Evolutionary conservation across 1,140 invertebrate genomes (phyloP), one percentile per base, ranked within the genome.

Genomic region (Scaptomyza graminum): DNA sequence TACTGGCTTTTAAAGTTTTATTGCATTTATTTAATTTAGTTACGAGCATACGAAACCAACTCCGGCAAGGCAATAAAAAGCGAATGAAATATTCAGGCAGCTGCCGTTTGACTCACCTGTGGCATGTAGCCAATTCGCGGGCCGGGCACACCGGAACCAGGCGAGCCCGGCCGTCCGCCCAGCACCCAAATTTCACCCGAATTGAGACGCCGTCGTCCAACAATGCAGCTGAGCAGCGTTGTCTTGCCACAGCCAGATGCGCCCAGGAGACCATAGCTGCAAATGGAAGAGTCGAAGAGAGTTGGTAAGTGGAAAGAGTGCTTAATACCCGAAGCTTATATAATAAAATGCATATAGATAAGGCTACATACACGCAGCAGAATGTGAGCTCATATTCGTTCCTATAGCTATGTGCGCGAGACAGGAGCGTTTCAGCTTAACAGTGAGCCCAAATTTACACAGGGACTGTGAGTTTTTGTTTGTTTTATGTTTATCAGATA

Each of bases 171-270:
- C 79, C 94, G 95, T 46, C 96, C 96, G 4, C 97, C 97, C 16
- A 97, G 94, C 1, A 98, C 96, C 94, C 95, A 96, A 55, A 98
- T 96, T 77, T 97, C 95, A 1, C 97, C 97, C 4, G 94, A 94
- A 90, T 97, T 96, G 43, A 98, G 92, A 75, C 95, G 93, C 59
- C 96, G 93, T 68, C 96, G 93, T 11, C 97, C 97, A 0, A 98
- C 97, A 60, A 98, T 96, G 89, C 97, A 98, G 6, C 96, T 96
- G 0, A 98, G 93, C 3, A 98, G 92, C 0, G 97, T 98, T 0
- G 96, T 96, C 93, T 97, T 96, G 3, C 96, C 95, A 90, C 96
- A 96, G 13, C 97, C 97, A 63, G 96, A 97, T 46, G 96, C 96
- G 16, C 96, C 96, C 28, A 98, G 93, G 5, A 98, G 93, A 70